Percentiles rank a stretch among this genome's conserved stretches.
These are phyloP conservation scores for Diadegma fenestrale DNA, from an alignment of 2,888 invertebrate species.

Conservation along the genomic window DNA sequence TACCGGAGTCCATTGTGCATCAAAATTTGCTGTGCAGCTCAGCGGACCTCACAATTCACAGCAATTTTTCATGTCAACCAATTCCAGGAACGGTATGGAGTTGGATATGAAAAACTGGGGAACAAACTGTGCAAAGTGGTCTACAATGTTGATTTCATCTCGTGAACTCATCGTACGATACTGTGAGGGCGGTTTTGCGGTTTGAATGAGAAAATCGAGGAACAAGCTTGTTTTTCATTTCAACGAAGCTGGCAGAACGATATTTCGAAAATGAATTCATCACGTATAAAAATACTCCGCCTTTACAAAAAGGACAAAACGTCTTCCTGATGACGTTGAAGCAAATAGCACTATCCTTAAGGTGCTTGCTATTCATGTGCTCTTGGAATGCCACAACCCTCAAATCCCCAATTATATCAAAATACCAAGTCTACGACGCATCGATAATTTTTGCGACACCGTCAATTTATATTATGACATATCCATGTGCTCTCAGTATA, in stretches of 20 bases:
- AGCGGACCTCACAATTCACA: background rate
- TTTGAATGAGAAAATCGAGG: background rate
- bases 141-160: constrained; percentile 28
- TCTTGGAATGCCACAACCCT: too few relatives aligned
- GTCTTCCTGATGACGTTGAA: too few relatives aligned
- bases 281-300: too few relatives aligned
- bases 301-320: too few relatives aligned
- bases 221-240: background rate
- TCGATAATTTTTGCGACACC: too few relatives aligned
- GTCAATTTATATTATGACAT: too few relatives aligned
- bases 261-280: background rate
- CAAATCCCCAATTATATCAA: too few relatives aligned
- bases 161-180: constrained; percentile 13
- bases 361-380: too few relatives aligned
- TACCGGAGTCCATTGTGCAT: background rate
- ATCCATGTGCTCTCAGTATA: too few relatives aligned
- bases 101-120: constrained; percentile 37
- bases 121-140: constrained; percentile 11
- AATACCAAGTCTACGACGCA: too few relatives aligned
- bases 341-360: too few relatives aligned
- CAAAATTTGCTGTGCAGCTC: background rate
- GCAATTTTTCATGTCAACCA: constrained; percentile 17
- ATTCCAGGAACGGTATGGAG: constrained; percentile 3
- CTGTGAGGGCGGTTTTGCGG: constrained; percentile 6
- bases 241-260: too few relatives aligned